Percentiles rank a stretch among this genome's conserved stretches.
Evolutionary conservation across 2,797 vertebrate genomes (phyloP).

Genomic region (Pitangus sulphuratus): DNA sequence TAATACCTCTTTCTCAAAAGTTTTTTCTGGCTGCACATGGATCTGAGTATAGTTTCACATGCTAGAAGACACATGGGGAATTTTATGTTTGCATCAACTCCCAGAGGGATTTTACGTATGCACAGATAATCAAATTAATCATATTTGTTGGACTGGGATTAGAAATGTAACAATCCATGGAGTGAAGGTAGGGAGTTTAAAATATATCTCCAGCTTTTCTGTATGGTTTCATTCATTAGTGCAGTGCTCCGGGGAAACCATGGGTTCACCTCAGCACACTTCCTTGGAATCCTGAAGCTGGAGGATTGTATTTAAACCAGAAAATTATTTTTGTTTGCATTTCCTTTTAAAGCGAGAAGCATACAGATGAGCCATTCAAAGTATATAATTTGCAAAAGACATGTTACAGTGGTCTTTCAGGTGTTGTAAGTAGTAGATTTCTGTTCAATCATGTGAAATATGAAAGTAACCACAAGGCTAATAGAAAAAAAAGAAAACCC

Average conservation of each 20-base stretch:
- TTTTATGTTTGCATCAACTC: background rate
- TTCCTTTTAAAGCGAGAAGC: background rate
- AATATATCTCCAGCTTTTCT: background rate
- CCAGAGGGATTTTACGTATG: background rate
- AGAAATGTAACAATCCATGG: background rate
- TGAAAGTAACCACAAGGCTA: background rate
- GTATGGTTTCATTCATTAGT: background rate
- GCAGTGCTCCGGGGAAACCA: background rate
- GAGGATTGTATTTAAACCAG: background rate
- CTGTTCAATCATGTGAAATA: background rate
- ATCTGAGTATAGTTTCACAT: background rate
- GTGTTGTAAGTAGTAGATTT: background rate
- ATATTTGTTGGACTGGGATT: background rate
- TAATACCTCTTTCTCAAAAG: background rate
- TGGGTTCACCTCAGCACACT: background rate
- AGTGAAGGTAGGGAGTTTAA: background rate
- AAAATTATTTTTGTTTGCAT: background rate
- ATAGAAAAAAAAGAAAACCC: background rate
- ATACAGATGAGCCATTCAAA: background rate
- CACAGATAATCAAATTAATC: conserved; percentile 2
- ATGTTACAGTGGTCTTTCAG: background rate
- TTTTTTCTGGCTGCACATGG: background rate
- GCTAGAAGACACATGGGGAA: background rate
- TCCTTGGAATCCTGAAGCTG: background rate
- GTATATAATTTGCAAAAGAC: background rate